phyloP scores from a whole-genome alignment of 1,140 invertebrate genomes.

The Panagrolaimus sp. region DNA sequence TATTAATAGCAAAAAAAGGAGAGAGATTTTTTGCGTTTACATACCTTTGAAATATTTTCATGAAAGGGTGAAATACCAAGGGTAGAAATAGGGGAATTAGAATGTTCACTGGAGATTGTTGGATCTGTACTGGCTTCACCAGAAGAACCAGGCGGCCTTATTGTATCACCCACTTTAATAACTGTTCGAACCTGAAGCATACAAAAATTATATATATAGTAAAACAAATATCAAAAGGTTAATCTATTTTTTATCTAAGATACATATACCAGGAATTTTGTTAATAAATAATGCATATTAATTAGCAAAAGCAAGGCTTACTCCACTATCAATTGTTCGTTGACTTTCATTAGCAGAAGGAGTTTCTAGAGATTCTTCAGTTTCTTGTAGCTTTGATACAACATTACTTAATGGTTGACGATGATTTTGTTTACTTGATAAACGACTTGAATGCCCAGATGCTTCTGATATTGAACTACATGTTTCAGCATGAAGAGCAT shows the following conservation, averaged over 20 bases:
- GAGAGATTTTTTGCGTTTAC: neutral
- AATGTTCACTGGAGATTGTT: neutral
- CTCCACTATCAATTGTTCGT: too few relatives aligned
- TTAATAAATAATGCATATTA: too few relatives aligned
- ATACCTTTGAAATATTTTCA: slow-evolving; percentile 10
- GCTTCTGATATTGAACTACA: slow-evolving; percentile 9
- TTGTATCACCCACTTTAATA: too few relatives aligned
- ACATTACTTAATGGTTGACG: neutral
- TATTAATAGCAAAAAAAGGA: slow-evolving; percentile 6
- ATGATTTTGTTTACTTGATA: neutral
- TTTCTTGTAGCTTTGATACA: neutral
- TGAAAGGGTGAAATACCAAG: slow-evolving; percentile 4
- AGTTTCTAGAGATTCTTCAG: neutral
- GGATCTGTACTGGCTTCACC: neutral
- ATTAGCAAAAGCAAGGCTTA: too few relatives aligned
- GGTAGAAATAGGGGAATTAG: neutral
- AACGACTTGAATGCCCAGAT: neutral
- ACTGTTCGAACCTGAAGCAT: too few relatives aligned
- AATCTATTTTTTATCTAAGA: neutral
- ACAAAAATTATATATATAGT: too few relatives aligned
- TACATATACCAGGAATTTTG: neutral
- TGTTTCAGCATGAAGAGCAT: slow-evolving; percentile 9
- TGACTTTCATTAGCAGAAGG: too few relatives aligned
- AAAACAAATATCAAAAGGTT: neutral
- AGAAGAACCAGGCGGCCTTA: too few relatives aligned